A percentile compares a stretch with the other conserved stretches of the same genome.
Conservation (phyloP, 2,888 invertebrate genomes). For the Rugalucina vietnamica region DNA sequence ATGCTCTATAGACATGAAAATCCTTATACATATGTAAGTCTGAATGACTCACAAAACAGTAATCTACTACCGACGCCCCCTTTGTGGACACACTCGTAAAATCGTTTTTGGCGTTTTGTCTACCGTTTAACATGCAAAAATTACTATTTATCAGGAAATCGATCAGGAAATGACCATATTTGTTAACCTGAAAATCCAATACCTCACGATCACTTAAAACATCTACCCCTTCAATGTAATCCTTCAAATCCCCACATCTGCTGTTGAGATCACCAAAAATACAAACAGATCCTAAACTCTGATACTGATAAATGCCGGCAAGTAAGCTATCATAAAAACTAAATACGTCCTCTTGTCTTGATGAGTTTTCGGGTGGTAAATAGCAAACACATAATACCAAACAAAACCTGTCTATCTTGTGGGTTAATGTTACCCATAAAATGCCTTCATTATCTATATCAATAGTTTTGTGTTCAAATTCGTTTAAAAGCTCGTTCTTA, state of each 20-base stretch:
- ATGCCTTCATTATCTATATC: slow-evolving; percentile 21
- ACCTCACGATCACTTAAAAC: not conserved
- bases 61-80: slow-evolving; percentile 16
- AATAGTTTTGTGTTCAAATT: not conserved
- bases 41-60: slow-evolving; percentile 10
- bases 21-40: not conserved
- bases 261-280: slow-evolving; percentile 27
- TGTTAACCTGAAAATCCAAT: slow-evolving; percentile 3
- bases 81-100: slow-evolving; percentile 20
- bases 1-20: not conserved
- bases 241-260: too few relatives aligned
- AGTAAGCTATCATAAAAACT: slow-evolving; percentile 22
- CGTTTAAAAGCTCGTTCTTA: not conserved
- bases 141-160: slow-evolving; percentile 18
- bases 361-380: slow-evolving; percentile 31
- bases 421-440: slow-evolving; percentile 7
- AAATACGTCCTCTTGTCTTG: slow-evolving; percentile 5
- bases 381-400: slow-evolving; percentile 33
- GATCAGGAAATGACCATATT: not conserved
- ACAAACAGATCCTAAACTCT: not conserved
- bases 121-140: slow-evolving; percentile 28
- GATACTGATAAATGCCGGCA: not conserved
- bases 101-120: slow-evolving; percentile 6
- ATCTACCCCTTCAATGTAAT: slow-evolving; percentile 21
- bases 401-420: not conserved